A percentile compares a stretch with the other conserved stretches of the same genome.
Evolutionary conservation across 2,797 vertebrate species (phyloP).

Genomic region (Ctenopoma multispine): DNA sequence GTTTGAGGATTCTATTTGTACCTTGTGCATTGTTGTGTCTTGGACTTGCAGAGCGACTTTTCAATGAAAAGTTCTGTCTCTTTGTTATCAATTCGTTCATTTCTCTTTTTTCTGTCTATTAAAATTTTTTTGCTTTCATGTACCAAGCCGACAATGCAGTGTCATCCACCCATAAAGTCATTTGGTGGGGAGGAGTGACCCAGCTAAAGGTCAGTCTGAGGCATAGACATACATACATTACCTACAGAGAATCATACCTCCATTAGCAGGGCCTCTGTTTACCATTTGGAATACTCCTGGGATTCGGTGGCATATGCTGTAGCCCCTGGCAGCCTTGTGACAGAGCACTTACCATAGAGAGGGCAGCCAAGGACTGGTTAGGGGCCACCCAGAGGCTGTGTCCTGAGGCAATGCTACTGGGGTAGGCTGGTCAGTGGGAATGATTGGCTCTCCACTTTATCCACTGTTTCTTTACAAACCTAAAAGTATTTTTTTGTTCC

Average conservation of each 20-base stretch:
- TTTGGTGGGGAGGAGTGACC: constrained; percentile 54
- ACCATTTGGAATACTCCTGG: constrained; percentile 77
- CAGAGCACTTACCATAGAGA: constrained; percentile 88
- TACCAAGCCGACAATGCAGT: constrained; percentile 33
- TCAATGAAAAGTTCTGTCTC: constrained; percentile 21
- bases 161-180: constrained; percentile 65
- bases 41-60: background rate
- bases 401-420: constrained; percentile 84
- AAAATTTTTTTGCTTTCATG: constrained; percentile 28
- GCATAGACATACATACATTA: constrained; percentile 50
- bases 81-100: constrained; percentile 10
- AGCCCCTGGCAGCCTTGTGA: constrained; percentile 86
- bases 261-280: constrained; percentile 85
- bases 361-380: constrained; percentile 78
- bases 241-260: constrained; percentile 69
- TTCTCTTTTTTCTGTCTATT: constrained; percentile 26
- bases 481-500: constrained; percentile 53
- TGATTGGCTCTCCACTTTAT: constrained; percentile 68
- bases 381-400: constrained; percentile 79
- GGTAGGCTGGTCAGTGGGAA: constrained; percentile 71
- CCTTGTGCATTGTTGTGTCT: constrained; percentile 4
- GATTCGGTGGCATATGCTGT: constrained; percentile 87
- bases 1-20: background rate
- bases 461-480: constrained; percentile 41
- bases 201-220: constrained; percentile 79